Conservation (phyloP, 2,797 vertebrate species). For the Erpetoichthys calabaricus region DNA sequence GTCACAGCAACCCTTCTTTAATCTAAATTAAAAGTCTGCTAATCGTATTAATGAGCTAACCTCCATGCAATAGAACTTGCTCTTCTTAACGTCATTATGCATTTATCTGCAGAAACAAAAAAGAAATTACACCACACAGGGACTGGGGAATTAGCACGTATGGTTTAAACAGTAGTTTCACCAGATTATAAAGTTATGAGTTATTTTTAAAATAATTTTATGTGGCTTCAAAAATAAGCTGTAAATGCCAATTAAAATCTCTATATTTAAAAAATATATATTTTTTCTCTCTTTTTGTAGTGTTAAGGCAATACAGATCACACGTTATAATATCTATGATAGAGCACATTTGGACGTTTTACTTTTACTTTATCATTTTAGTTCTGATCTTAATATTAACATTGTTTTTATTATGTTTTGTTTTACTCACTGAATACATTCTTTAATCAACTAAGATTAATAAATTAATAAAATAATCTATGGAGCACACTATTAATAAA, state of each 20-base stretch:
- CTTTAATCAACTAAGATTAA: no score
- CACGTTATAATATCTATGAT: no score
- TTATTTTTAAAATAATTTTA: neutral
- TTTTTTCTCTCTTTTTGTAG: no score
- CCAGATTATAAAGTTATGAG: slow-evolving; percentile 2
- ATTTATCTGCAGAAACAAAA: slow-evolving; percentile 25
- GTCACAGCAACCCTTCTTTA: slow-evolving; percentile 33
- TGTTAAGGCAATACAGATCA: no score
- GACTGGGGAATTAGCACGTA: slow-evolving; percentile 26
- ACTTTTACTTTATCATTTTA: no score
- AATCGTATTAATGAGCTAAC: slow-evolving; percentile 42
- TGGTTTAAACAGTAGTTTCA: slow-evolving; percentile 23
- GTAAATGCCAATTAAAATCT: neutral
- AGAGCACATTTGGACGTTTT: no score
- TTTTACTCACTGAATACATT: no score
- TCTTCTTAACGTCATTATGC: slow-evolving; percentile 30
- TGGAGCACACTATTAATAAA: no score
- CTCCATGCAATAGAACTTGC: slow-evolving; percentile 26
- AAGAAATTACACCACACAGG: slow-evolving; percentile 15
- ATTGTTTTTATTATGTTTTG: no score
- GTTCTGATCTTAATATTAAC: no score
- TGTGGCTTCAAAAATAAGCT: neutral
- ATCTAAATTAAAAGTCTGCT: slow-evolving; percentile 43
- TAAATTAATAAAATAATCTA: no score
- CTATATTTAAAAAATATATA: no score